Percentiles rank a stretch among this genome's conserved stretches.
Evolutionary conservation across 2,113 vertebrate genomes (phyloP).

Genomic region (Gnathonemus echidnorhynchus): DNA sequence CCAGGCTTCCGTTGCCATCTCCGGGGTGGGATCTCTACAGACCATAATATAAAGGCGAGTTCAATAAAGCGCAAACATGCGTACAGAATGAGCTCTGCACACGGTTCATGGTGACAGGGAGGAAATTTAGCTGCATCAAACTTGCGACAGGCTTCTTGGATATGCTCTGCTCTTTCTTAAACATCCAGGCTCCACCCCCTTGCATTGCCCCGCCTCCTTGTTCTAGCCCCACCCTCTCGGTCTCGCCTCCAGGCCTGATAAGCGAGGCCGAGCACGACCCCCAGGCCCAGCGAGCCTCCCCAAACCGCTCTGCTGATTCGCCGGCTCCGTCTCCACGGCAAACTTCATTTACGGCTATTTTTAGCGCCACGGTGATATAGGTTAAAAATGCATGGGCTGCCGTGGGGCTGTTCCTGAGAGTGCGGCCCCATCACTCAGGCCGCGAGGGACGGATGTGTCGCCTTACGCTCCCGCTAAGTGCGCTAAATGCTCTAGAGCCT

Average conservation of each 20-base stretch:
- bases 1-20: conserved; percentile 54
- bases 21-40: not conserved
- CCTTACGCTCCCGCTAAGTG: not conserved
- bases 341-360: not conserved
- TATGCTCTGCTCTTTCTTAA: not conserved
- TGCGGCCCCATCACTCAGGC: not conserved
- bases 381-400: not conserved
- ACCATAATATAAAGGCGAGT: not conserved
- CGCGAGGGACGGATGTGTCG: not conserved
- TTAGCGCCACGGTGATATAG: not conserved
- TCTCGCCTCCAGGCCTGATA: not conserved
- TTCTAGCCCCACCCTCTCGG: not conserved
- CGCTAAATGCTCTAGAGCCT: not conserved
- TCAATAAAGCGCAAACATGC: not conserved
- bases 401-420: not conserved
- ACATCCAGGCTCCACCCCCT: not conserved
- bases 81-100: not conserved
- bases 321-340: not conserved
- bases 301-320: not conserved
- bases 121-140: not conserved
- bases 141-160: not conserved
- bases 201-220: not conserved
- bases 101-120: not conserved
- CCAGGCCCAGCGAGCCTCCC: not conserved
- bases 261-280: not conserved